Percentiles rank a stretch among this genome's conserved stretches.
Conservation (phyloP, 2,797 vertebrate genomes). For the Antrozous pallidus region DNA sequence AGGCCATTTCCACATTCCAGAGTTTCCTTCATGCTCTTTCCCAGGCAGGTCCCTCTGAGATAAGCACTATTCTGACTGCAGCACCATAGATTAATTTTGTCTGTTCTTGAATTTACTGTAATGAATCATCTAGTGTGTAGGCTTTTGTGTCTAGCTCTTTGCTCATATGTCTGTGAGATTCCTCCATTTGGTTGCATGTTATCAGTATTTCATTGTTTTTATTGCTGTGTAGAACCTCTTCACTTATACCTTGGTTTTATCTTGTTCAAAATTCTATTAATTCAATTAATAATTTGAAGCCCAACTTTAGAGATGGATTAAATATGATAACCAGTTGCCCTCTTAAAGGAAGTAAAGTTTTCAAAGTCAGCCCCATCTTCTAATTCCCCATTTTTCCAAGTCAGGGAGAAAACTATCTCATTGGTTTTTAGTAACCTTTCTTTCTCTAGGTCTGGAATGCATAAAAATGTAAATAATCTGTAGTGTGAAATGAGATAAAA, state of each 20-base stretch:
- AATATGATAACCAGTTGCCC: background rate
- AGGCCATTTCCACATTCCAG: background rate
- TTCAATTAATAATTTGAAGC: background rate
- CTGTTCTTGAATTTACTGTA: background rate
- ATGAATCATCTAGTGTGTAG: background rate
- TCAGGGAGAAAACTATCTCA: background rate
- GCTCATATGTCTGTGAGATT: background rate
- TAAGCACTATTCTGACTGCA: background rate
- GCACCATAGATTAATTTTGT: background rate
- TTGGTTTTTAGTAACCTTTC: background rate
- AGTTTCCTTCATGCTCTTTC: background rate
- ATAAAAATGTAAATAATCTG: slow-evolving; percentile 50
- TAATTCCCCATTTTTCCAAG: background rate
- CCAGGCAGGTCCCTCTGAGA: too few relatives aligned
- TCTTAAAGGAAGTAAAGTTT: slow-evolving; percentile 2
- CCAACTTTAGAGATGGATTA: background rate
- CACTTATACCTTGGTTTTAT: background rate
- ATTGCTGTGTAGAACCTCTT: background rate
- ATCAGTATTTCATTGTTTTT: background rate
- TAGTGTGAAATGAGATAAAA: background rate
- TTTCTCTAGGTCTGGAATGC: slow-evolving; percentile 20
- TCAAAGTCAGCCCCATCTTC: background rate
- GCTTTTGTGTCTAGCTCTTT: background rate
- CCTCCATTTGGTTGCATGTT: background rate
- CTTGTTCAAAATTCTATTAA: background rate